Percentiles rank a stretch among this genome's conserved stretches.
These are phyloP conservation scores for Bradysia coprophila DNA, from an alignment of 1,140 invertebrate species.

Conservation along the genomic window DNA sequence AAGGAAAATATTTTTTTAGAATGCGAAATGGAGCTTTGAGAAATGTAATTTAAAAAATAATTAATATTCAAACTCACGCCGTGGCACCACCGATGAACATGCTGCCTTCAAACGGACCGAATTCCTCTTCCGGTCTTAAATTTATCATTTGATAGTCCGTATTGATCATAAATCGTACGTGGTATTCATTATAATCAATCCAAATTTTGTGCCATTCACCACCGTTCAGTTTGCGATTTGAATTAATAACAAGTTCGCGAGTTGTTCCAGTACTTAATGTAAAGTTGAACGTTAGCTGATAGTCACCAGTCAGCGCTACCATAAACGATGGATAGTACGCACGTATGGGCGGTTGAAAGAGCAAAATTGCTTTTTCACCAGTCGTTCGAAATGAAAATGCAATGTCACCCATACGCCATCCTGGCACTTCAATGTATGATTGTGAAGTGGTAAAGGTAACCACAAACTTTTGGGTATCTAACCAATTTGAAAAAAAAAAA, in stretches of 20 bases:
- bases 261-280: constrained; percentile 66
- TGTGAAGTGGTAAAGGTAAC: constrained; percentile 85
- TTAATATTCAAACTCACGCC: constrained; percentile 29
- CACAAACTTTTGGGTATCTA: constrained; percentile 80
- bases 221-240: constrained; percentile 60
- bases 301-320: constrained; percentile 69
- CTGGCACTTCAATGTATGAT: constrained; percentile 79
- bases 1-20: constrained; percentile 3
- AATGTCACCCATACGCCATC: constrained; percentile 80
- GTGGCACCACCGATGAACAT: constrained; percentile 86
- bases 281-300: constrained; percentile 77
- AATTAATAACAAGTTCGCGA: constrained; percentile 60
- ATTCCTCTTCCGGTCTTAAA: constrained; percentile 64
- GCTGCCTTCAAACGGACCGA: constrained; percentile 79
- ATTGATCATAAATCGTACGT: constrained; percentile 87
- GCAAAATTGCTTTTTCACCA: constrained; percentile 66
- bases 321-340: constrained; percentile 80
- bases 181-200: constrained; percentile 84
- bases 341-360: constrained; percentile 77
- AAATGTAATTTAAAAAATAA: no score
- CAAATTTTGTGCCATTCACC: constrained; percentile 92
- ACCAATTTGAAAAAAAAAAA: constrained; percentile 10
- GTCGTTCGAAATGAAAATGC: constrained; percentile 85
- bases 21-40: background rate
- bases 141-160: constrained; percentile 74